Percentiles rank a stretch among this genome's conserved stretches.
These are phyloP conservation scores for Acanthurus lineatus DNA, from an alignment of 2,797 vertebrate species.

Conservation along the genomic window DNA sequence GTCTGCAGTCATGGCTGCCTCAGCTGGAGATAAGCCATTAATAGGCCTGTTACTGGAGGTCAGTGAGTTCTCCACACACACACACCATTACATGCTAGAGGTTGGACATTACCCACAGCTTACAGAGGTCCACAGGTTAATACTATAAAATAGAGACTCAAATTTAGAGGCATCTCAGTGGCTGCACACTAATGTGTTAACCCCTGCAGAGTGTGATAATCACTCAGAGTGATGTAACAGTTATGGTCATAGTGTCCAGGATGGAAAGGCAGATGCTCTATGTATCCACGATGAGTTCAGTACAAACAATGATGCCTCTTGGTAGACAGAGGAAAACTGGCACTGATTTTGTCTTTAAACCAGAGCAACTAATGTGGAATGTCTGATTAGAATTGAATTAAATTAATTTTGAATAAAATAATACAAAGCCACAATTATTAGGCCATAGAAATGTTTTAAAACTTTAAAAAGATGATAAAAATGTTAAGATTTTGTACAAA, in stretches of 20 bases:
- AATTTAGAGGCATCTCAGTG: conserved; percentile 55
- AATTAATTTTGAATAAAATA: no score
- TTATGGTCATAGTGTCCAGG: conserved; percentile 50
- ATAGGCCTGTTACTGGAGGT: conserved; percentile 68
- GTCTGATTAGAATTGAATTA: not conserved
- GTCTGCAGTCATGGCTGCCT: conserved; percentile 29
- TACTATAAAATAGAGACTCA: conserved; percentile 73
- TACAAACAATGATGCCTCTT: conserved; percentile 9
- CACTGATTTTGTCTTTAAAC: not conserved
- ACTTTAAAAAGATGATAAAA: no score
- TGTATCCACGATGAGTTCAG: conserved; percentile 23
- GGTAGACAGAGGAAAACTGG: conserved; percentile 1
- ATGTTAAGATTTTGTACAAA: no score
- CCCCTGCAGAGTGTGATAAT: conserved; percentile 63
- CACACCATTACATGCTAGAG: conserved; percentile 64
- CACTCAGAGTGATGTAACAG: conserved; percentile 58
- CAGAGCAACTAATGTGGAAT: not conserved
- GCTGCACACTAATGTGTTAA: conserved; percentile 66
- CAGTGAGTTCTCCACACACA: conserved; percentile 49
- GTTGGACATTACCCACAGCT: conserved; percentile 75
- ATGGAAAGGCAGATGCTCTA: conserved; percentile 10
- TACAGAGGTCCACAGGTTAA: conserved; percentile 77
- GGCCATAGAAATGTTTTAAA: no score
- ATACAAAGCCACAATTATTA: no score
- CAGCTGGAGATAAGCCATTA: conserved; percentile 70